A percentile compares a stretch with the other conserved stretches of the same genome.
Conservation (phyloP, 2,888 invertebrate species). For the Biston stratarius region DNA sequence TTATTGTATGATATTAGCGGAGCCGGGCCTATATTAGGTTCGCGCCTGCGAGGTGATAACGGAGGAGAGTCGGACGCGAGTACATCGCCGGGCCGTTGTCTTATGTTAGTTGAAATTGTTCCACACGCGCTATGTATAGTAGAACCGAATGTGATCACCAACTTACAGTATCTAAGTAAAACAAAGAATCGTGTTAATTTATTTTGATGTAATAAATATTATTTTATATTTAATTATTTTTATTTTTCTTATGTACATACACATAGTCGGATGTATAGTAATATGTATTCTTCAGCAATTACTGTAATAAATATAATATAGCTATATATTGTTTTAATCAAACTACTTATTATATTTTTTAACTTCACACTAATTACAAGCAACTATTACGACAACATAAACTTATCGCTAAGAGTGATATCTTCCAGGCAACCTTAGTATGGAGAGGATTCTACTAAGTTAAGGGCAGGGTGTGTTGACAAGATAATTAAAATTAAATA, state of each 20-base stretch:
- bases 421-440: too few relatives aligned
- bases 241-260: conserved; percentile 49
- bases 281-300: conserved; percentile 43
- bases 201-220: conserved; percentile 66
- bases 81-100: conserved; percentile 43
- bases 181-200: conserved; percentile 64
- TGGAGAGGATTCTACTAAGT: too few relatives aligned
- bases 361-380: too few relatives aligned
- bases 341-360: too few relatives aligned
- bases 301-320: conserved; percentile 52
- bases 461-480: too few relatives aligned
- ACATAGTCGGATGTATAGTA: conserved; percentile 45
- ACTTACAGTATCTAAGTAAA: conserved; percentile 57
- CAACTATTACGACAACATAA: too few relatives aligned
- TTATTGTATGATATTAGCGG: conserved; percentile 35
- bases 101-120: conserved; percentile 50
- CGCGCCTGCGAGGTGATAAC: background rate
- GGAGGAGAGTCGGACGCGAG: background rate
- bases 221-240: conserved; percentile 55
- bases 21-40: background rate
- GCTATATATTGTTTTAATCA: conserved; percentile 36
- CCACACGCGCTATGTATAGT: conserved; percentile 51
- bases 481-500: too few relatives aligned
- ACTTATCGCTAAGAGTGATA: too few relatives aligned
- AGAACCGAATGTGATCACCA: conserved; percentile 59